phyloP scores from a whole-genome alignment of 2,113 vertebrate species.

The Corythornis madagascariensis region DNA sequence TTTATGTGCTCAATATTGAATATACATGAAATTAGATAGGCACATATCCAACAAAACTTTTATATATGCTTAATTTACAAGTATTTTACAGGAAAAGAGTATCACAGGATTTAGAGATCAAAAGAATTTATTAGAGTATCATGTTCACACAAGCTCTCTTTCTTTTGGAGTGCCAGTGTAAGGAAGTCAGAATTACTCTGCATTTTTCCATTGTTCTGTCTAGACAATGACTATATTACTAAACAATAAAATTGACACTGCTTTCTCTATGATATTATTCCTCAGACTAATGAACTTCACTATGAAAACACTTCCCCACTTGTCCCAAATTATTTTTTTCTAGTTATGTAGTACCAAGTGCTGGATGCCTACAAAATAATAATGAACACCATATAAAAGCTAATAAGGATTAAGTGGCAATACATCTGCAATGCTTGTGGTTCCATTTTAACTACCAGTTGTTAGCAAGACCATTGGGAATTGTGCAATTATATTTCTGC shows the following conservation, averaged over 20 bases:
- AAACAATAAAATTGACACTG: not conserved
- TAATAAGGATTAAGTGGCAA: not conserved
- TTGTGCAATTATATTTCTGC: slow-evolving; percentile 4
- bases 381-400: not conserved
- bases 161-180: not conserved
- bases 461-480: not conserved
- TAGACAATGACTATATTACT: not conserved
- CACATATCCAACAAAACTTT: not conserved
- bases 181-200: not conserved
- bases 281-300: not conserved
- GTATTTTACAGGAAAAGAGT: not conserved
- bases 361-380: not conserved
- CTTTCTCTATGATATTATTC: not conserved
- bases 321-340: not conserved
- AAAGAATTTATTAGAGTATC: not conserved
- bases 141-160: not conserved
- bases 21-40: not conserved
- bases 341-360: not conserved
- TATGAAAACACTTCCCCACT: not conserved
- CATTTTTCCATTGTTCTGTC: not conserved
- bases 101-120: not conserved
- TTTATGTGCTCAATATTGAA: not conserved
- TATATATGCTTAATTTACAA: not conserved
- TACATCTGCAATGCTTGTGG: not conserved
- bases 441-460: not conserved